A percentile compares a stretch with the other conserved stretches of the same genome.
Evolutionary conservation across 1,140 invertebrate genomes (phyloP).

Genomic region (Archivesica marissinica): DNA sequence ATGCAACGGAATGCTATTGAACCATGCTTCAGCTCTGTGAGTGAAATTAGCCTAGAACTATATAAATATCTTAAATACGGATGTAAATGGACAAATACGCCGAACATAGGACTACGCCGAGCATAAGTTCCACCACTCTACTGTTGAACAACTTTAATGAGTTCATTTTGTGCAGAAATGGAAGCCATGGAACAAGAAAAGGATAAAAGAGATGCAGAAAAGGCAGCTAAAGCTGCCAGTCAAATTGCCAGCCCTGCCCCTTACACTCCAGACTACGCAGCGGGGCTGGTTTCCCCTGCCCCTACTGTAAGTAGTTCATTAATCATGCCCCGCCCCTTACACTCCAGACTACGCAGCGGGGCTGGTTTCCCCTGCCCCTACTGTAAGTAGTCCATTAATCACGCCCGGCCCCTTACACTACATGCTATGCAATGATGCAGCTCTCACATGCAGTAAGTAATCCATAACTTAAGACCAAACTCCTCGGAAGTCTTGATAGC

Average conservation of each 20-base stretch:
- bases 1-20: not conserved
- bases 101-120: not conserved
- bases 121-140: not conserved
- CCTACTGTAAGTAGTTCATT: constrained; percentile 80
- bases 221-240: constrained; percentile 82
- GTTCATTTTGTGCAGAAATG: constrained; percentile 86
- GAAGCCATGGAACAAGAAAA: constrained; percentile 88
- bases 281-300: constrained; percentile 87
- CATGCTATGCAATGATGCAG: no score
- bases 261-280: constrained; percentile 91
- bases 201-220: constrained; percentile 83
- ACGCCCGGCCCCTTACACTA: not conserved
- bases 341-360: constrained; percentile 93
- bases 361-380: constrained; percentile 85
- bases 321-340: constrained; percentile 85
- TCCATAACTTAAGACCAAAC: not conserved
- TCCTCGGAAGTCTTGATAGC: not conserved
- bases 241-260: constrained; percentile 84
- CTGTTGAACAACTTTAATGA: not conserved
- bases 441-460: not conserved
- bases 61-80: not conserved
- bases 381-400: constrained; percentile 70
- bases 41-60: not conserved
- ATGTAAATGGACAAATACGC: not conserved
- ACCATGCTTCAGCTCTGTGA: not conserved